Percentiles rank a stretch among this genome's conserved stretches.
Evolutionary conservation across 2,888 invertebrate species (phyloP).

Genomic region (Sphaerophoria taeniata): DNA sequence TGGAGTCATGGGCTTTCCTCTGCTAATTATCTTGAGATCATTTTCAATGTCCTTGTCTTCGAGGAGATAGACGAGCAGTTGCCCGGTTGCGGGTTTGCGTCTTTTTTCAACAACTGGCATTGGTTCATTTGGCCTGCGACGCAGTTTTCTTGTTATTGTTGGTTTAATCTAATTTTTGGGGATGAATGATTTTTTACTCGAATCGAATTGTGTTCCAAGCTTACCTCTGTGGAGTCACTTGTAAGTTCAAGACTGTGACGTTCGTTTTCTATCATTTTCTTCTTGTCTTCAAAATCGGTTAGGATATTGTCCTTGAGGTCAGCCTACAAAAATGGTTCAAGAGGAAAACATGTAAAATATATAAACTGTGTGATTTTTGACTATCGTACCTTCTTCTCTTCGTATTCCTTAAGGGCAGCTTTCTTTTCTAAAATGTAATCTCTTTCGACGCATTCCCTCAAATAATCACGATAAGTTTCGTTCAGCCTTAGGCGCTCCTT

Average conservation of each 20-base stretch:
- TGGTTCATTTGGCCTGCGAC: constrained; percentile 97
- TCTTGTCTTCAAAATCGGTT: constrained; percentile 96
- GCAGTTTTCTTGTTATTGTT: constrained; percentile 95
- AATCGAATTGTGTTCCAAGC: not conserved
- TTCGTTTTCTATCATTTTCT: constrained; percentile 94
- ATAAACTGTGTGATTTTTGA: no score
- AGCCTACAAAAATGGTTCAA: constrained; percentile 74
- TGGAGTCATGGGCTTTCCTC: constrained; percentile 85
- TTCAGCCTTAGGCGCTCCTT: constrained; percentile 92
- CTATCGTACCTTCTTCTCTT: constrained; percentile 91
- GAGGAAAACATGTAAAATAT: no score
- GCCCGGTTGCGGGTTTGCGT: constrained; percentile 91
- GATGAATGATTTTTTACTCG: not conserved
- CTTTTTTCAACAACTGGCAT: constrained; percentile 94
- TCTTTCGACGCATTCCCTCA: constrained; percentile 93
- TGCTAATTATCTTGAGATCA: constrained; percentile 91
- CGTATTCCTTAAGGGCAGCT: constrained; percentile 95
- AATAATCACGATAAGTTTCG: constrained; percentile 90
- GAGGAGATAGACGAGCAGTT: constrained; percentile 92
- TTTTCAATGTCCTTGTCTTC: constrained; percentile 95
- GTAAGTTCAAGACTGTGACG: constrained; percentile 94
- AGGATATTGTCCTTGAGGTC: constrained; percentile 95
- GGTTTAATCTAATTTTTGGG: constrained; percentile 90
- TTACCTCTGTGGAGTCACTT: constrained; percentile 92
- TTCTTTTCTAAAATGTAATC: constrained; percentile 95